These are phyloP conservation scores for Zapornia atra DNA, from an alignment of 2,113 vertebrate species.

Conservation along the genomic window DNA sequence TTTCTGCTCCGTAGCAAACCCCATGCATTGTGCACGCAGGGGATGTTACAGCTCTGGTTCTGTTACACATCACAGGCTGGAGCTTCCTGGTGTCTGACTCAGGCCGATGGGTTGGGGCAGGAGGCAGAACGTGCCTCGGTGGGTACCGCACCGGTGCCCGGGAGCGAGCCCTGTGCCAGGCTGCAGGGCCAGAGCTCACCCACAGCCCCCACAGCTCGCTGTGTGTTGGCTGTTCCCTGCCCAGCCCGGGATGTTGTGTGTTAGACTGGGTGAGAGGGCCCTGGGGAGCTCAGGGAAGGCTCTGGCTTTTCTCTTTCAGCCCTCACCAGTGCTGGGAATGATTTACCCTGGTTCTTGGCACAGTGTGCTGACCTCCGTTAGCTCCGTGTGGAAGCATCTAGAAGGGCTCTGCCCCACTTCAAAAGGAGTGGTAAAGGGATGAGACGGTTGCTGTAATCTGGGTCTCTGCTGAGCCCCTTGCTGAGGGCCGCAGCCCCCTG, in stretches of 20 bases:
- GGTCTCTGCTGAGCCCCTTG: not conserved
- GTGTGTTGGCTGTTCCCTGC: accelerated
- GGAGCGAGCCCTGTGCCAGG: not conserved
- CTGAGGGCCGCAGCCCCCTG: accelerated
- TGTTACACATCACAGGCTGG: not conserved
- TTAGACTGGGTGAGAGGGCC: not conserved
- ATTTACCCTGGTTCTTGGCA: accelerated
- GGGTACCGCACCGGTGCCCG: no score
- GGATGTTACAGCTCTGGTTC: not conserved
- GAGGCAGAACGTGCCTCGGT: accelerated
- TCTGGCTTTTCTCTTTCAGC: not conserved
- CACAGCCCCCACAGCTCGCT: not conserved
- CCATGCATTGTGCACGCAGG: accelerated
- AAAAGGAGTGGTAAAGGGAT: not conserved
- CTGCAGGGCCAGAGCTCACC: not conserved
- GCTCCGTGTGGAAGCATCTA: not conserved
- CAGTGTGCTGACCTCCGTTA: not conserved
- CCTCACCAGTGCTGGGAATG: not conserved
- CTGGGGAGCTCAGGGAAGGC: not conserved
- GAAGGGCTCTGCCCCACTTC: not conserved
- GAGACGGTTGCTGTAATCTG: accelerated
- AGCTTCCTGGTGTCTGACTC: not conserved
- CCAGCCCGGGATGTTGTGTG: not conserved
- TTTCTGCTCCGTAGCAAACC: no score
- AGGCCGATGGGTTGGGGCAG: no score